Evolutionary conservation across 2,888 invertebrate genomes (phyloP), one percentile per base, ranked within the genome.

Genomic region (Tetragonula carbonaria): DNA sequence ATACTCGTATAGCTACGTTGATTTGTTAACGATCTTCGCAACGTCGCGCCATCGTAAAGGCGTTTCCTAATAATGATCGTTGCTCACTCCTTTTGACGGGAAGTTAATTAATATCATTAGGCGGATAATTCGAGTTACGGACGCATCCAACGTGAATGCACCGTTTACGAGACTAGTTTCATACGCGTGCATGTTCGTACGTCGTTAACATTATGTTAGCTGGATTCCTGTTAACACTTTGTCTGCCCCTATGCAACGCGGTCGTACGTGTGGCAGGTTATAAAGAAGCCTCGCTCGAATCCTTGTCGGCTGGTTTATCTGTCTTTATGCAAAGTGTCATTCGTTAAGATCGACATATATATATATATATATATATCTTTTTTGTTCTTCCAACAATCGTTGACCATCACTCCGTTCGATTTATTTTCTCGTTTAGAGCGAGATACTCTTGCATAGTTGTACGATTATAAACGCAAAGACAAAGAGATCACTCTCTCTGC

Each of bases 21-120:
- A 70, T 23, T 76, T 21, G 50, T 51, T 33, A 51, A 11, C 18
- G 51, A 53, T 14, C 45, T n/a, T 51, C n/a, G 38, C n/a, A 74
- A 57, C 75, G 13, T 1, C 55, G 18, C 21, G 21, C 18, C 16
- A 50, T 57, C 23, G 57, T 28, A 0, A 11, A 21, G 33, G 14
- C 45, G 74, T 72, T 75, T 75, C 80, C 51, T 28, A 79, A 80
- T 65, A 53, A 76, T 73, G 74, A 81, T 68, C 63, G 57, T 57
- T 16, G 28, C 5, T 63, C 16, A 0, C 51, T 53, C 18, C 67
- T 57, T 33, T 63, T 57, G 51, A 53, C 75, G 75, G 62, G 14
- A 76, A 77, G 81, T 83, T 77, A 77, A 83, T 83, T 71, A 74
- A 76, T 77, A 70, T 74, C 80, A 72, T 75, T 73, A 83, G 28